These are phyloP conservation scores for Platycheirus albimanus DNA, from an alignment of 2,888 invertebrate species.

Conservation along the genomic window DNA sequence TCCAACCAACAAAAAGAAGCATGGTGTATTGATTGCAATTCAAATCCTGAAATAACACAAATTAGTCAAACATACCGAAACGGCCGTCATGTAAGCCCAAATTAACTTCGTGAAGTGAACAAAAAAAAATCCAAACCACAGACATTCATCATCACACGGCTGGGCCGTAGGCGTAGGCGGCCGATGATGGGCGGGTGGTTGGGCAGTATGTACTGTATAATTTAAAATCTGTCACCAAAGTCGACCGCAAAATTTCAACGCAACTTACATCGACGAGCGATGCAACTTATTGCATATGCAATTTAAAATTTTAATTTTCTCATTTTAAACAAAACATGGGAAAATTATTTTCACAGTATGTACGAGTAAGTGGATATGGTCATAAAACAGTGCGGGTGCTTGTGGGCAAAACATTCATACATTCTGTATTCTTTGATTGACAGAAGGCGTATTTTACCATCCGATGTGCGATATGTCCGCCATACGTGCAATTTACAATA, in stretches of 20 bases:
- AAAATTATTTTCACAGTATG: constrained; percentile 36
- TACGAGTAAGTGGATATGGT: background rate
- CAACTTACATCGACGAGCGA: constrained; percentile 28
- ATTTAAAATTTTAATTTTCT: constrained; percentile 69
- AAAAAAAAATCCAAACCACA: constrained; percentile 47
- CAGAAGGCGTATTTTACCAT: constrained; percentile 61
- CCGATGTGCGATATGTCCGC: constrained; percentile 22
- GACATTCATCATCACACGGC: constrained; percentile 23
- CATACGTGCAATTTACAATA: constrained; percentile 57
- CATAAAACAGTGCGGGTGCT: constrained; percentile 30
- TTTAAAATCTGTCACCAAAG: constrained; percentile 65
- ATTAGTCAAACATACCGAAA: background rate
- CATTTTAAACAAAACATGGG: constrained; percentile 47
- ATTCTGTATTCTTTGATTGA: constrained; percentile 55
- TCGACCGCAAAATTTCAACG: constrained; percentile 33
- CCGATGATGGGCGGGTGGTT: too few species aligned
- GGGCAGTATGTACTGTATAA: constrained; percentile 43
- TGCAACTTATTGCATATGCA: constrained; percentile 26
- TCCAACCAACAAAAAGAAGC: constrained; percentile 13
- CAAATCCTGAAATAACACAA: constrained; percentile 41
- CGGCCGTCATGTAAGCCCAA: constrained; percentile 38
- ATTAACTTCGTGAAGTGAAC: constrained; percentile 49
- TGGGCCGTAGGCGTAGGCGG: too few species aligned
- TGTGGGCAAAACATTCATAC: constrained; percentile 31
- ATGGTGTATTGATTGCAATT: constrained; percentile 12